Evolutionary conservation across 2,797 vertebrate genomes (phyloP).

Genomic region (Pteronotus mesoamericanus): DNA sequence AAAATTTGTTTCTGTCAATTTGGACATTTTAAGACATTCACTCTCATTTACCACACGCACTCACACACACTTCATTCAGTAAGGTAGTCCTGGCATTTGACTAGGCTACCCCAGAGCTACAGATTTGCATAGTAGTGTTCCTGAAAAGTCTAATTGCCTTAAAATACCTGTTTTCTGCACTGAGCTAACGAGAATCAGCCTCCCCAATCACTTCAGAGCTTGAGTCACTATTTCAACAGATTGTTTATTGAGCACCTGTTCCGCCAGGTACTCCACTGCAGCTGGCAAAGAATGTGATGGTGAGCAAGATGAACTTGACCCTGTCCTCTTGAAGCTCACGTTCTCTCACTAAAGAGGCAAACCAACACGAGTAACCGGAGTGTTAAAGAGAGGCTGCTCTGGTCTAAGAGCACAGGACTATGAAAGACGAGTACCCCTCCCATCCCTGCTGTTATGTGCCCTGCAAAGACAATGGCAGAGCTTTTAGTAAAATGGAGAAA

Average conservation of each 20-base stretch:
- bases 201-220: not conserved
- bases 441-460: not conserved
- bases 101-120: not conserved
- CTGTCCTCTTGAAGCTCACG: not conserved
- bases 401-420: not conserved
- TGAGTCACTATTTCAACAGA: not conserved
- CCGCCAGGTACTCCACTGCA: not conserved
- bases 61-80: too few species aligned
- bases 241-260: not conserved
- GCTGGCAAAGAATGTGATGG: not conserved
- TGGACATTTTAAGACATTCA: not conserved
- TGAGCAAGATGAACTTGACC: not conserved
- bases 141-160: not conserved
- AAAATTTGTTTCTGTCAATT: not conserved
- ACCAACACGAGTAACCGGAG: not conserved
- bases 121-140: not conserved
- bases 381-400: not conserved
- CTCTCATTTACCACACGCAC: not conserved
- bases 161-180: not conserved
- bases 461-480: not conserved
- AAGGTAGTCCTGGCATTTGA: not conserved
- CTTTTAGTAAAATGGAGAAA: not conserved
- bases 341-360: not conserved
- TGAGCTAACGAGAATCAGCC: not conserved
- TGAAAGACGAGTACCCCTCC: not conserved